Evolutionary conservation across 2,888 invertebrate species (phyloP).

Genomic region (Embidobia sp.): DNA sequence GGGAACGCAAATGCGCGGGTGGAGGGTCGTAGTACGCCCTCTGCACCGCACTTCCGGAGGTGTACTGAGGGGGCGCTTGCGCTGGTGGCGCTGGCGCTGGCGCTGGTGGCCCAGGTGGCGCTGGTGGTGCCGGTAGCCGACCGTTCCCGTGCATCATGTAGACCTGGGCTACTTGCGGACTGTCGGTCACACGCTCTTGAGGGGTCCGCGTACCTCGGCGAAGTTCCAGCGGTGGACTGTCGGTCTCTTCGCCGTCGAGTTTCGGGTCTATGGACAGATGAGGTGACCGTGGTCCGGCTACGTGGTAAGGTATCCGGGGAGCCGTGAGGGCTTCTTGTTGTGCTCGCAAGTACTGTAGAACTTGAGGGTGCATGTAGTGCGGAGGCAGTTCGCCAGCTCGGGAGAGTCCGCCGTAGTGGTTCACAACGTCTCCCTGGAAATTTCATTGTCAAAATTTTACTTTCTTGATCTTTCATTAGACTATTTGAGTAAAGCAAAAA

Average conservation of each 20-base stretch:
- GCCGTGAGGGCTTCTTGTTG: constrained; percentile 81
- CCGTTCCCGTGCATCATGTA: constrained; percentile 83
- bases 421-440: constrained; percentile 83
- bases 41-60: constrained; percentile 72
- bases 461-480: too few species aligned
- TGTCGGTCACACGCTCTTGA: constrained; percentile 86
- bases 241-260: constrained; percentile 85
- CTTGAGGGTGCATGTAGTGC: constrained; percentile 83
- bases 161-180: constrained; percentile 87
- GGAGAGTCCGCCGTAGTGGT: constrained; percentile 81
- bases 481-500: too few species aligned
- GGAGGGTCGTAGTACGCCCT: constrained; percentile 85
- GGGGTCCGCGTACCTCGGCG: constrained; percentile 83
- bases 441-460: too few species aligned
- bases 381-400: constrained; percentile 81
- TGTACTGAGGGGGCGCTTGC: constrained; percentile 75
- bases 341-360: constrained; percentile 83
- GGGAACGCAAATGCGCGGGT: constrained; percentile 84
- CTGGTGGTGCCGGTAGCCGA: constrained; percentile 75
- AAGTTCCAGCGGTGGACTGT: constrained; percentile 88
- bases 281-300: constrained; percentile 78
- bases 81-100: constrained; percentile 55
- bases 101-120: constrained; percentile 74
- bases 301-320: constrained; percentile 78
- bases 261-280: constrained; percentile 83